Evolutionary conservation across 1,140 invertebrate species (phyloP).

Genomic region (Grapholita molesta): DNA sequence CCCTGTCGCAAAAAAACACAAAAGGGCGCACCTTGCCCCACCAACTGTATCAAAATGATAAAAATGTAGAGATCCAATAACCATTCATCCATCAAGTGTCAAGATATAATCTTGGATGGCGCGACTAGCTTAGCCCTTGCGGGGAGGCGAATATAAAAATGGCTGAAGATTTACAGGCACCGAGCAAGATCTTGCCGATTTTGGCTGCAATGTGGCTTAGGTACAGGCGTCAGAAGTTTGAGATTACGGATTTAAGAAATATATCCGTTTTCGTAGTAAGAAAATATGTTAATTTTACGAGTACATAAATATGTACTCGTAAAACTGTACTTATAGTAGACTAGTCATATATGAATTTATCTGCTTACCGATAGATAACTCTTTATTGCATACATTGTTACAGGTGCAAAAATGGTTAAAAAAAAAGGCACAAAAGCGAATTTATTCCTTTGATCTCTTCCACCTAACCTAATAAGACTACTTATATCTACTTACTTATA

Average conservation of each 20-base stretch:
- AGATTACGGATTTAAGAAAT: not conserved
- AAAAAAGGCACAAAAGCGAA: too few relatives aligned
- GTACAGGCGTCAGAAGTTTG: not conserved
- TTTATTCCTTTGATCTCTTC: too few relatives aligned
- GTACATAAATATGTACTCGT: too few relatives aligned
- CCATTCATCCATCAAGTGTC: constrained; percentile 80
- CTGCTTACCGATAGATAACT: too few relatives aligned
- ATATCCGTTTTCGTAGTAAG: not conserved
- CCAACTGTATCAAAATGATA: constrained; percentile 78
- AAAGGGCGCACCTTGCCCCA: constrained; percentile 39
- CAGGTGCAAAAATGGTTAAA: too few relatives aligned
- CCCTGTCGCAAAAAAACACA: constrained; percentile 29
- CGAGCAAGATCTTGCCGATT: constrained; percentile 64
- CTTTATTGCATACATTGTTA: too few relatives aligned
- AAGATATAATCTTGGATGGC: constrained; percentile 77
- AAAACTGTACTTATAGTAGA: too few relatives aligned
- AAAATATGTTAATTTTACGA: not conserved
- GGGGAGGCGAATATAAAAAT: constrained; percentile 72
- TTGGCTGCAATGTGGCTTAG: constrained; percentile 52
- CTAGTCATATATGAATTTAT: too few relatives aligned
- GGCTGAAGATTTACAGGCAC: constrained; percentile 74
- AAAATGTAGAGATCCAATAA: constrained; percentile 79
- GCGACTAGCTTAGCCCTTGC: constrained; percentile 69
- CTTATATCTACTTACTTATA: too few relatives aligned
- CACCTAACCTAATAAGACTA: too few relatives aligned